Base-by-base conservation (phyloP, 2,113 vertebrate species). In the Beaufortia kweichowensis region DNA sequence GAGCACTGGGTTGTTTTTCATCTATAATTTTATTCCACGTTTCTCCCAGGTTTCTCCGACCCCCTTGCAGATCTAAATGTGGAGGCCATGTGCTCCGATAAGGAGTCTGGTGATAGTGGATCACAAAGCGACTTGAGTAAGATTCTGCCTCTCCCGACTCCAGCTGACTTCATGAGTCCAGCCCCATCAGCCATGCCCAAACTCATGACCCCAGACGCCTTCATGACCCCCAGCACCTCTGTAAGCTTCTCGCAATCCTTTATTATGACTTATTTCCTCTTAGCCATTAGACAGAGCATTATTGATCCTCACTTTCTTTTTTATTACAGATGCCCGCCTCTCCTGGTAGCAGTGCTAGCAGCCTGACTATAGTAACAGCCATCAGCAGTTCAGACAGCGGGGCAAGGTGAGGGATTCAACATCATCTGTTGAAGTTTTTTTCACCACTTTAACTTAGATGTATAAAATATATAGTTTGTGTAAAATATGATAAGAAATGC, bases 141-240 rank as follows among this genome's bases (percentile, higher is more conserved):
- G 14, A 94, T 96, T 0, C 82, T 95, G 0, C 92, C 95, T 0
- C 92, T 98, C 60, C 95, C 96, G 0, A 89, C 92, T 3, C 95
- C 96, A 0, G 87, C 94, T 2, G 96, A 98, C 85, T 98, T 98
- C 71, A 89, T 99, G 4, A 91, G 92, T 5, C 89, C 92, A 55
- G 61, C 90, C 28, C 92, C 84, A 1, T 94, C 93, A 1, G 84
- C 87, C 53, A 96, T 96, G 85, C 94, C 94, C 23, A 98, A 98
- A 81, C 86, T 99, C 77, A 99, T 98, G 97, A 99, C 97, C 65
- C 97, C 97, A 0, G 97, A 99, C 7, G 97, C 97, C 7, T 99
- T 99, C 87, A 97, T 98, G 96, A 98, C 95, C 48, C 94, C 96
- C 0, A 99, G 94, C 81, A 81, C 94, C 79, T 98, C 96, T 60